Evolutionary conservation across 2,113 vertebrate genomes (phyloP).

Genomic region (Labrus mixtus): DNA sequence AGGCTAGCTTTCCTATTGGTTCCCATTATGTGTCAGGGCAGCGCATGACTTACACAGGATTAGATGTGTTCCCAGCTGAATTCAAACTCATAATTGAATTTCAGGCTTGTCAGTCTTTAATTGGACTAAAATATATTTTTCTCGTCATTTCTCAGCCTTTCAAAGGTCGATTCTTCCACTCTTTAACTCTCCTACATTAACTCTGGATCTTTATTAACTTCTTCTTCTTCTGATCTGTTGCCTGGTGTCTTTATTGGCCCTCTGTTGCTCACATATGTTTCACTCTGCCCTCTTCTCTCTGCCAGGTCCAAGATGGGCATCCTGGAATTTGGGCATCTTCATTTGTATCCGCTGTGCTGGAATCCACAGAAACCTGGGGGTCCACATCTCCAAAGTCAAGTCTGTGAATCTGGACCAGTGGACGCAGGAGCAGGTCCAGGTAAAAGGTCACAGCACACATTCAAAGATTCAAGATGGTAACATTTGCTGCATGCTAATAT

Average conservation of each 20-base stretch:
- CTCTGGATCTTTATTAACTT: not conserved
- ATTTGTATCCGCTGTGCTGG: slow-evolving; percentile 98
- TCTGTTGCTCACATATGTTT: not conserved
- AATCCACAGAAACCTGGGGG: slow-evolving; percentile 97
- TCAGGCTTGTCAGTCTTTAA: slow-evolving; percentile 55
- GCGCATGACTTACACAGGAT: slow-evolving; percentile 53
- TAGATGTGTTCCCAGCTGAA: slow-evolving; percentile 61
- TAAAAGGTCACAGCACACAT: slow-evolving; percentile 63
- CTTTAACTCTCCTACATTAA: slow-evolving; percentile 10
- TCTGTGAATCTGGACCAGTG: slow-evolving; percentile 99
- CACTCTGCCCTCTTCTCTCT: not conserved
- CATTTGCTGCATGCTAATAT: not conserved
- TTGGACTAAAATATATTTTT: slow-evolving; percentile 54
- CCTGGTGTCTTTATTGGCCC: not conserved
- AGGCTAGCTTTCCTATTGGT: slow-evolving; percentile 57
- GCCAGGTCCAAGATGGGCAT: slow-evolving; percentile 96
- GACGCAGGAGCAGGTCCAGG: slow-evolving; percentile 99
- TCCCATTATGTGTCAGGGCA: slow-evolving; percentile 61
- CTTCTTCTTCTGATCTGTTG: not conserved
- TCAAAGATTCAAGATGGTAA: not conserved
- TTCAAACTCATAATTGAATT: slow-evolving; percentile 70
- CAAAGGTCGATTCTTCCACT: slow-evolving; percentile 2
- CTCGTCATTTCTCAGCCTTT: slow-evolving; percentile 11
- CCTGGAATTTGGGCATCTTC: slow-evolving; percentile 98
- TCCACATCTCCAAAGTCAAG: slow-evolving; percentile 98